These are phyloP conservation scores for Choristoneura fumiferana DNA, from an alignment of 1,140 invertebrate genomes.

Conservation along the genomic window DNA sequence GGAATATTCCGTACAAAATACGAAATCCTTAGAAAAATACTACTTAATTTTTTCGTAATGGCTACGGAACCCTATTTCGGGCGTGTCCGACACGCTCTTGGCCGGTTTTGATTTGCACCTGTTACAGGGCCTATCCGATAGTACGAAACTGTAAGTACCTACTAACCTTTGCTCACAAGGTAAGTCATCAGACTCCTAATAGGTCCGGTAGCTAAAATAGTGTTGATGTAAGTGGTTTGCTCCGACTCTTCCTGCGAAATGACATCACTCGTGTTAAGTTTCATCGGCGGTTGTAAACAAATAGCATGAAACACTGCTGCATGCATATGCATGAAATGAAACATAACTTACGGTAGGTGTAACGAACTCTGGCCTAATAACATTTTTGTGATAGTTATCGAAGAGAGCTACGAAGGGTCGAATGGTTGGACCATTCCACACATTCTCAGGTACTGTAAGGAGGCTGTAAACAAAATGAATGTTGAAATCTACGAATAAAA, in stretches of 20 bases:
- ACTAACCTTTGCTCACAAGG: constrained; percentile 65
- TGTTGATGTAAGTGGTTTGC: constrained; percentile 67
- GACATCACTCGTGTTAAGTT: constrained; percentile 35
- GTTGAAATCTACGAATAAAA: not conserved
- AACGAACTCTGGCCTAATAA: constrained; percentile 69
- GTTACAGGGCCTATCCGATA: not conserved
- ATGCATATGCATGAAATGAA: constrained; percentile 2
- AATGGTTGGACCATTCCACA: constrained; percentile 72
- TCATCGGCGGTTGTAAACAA: not conserved
- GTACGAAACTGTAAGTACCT: not conserved
- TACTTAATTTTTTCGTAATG: too few relatives aligned
- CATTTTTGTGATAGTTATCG: constrained; percentile 74
- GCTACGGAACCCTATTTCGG: too few relatives aligned
- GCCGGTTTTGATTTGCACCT: too few relatives aligned
- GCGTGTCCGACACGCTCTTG: too few relatives aligned
- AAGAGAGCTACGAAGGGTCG: constrained; percentile 67
- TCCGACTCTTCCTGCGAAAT: constrained; percentile 67
- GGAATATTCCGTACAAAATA: too few relatives aligned
- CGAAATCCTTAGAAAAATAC: too few relatives aligned
- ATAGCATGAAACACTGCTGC: not conserved
- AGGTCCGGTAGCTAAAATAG: constrained; percentile 66
- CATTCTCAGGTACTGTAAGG: constrained; percentile 61
- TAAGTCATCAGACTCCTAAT: constrained; percentile 61
- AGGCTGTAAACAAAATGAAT: constrained; percentile 42
- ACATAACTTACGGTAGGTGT: constrained; percentile 65